Percentiles rank a stretch among this genome's conserved stretches.
These are phyloP conservation scores for Pseudopipra pipra DNA, from an alignment of 2,113 vertebrate species.

Conservation along the genomic window DNA sequence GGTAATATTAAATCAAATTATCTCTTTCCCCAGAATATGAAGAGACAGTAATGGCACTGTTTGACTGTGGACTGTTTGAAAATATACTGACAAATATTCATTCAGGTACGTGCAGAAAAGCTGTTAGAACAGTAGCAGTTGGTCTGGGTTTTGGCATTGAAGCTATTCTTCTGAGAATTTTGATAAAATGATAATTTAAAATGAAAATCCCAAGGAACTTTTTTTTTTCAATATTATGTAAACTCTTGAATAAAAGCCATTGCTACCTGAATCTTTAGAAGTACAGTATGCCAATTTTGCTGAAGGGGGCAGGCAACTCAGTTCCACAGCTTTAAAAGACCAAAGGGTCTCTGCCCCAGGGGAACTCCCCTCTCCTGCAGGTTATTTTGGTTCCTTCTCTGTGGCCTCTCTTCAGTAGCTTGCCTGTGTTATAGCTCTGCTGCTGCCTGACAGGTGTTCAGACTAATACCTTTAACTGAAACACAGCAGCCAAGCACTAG, in stretches of 20 bases:
- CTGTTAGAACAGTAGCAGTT: neutral
- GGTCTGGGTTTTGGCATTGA: neutral
- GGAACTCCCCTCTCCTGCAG: neutral
- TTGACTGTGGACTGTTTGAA: constrained; percentile 74
- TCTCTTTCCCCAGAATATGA: constrained; percentile 70
- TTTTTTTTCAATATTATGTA: neutral
- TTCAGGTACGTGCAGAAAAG: constrained; percentile 58
- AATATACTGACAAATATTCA: constrained; percentile 63
- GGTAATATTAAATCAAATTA: neutral
- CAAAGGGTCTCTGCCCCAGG: fast-evolving
- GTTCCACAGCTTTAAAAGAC: neutral
- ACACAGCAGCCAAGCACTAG: neutral
- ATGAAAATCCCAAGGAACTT: neutral
- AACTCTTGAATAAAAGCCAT: neutral
- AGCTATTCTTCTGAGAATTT: neutral
- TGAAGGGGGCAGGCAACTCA: neutral
- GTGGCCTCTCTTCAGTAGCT: neutral
- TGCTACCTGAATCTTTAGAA: neutral
- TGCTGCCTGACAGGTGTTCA: neutral
- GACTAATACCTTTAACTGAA: neutral
- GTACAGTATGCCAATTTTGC: neutral
- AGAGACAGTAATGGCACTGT: constrained; percentile 71
- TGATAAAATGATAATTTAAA: neutral
- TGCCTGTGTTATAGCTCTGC: neutral
- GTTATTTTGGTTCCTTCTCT: neutral